Percentiles rank a stretch among this genome's conserved stretches.
Conservation (phyloP, 2,888 invertebrate genomes). For the Periphyllus acericola region DNA sequence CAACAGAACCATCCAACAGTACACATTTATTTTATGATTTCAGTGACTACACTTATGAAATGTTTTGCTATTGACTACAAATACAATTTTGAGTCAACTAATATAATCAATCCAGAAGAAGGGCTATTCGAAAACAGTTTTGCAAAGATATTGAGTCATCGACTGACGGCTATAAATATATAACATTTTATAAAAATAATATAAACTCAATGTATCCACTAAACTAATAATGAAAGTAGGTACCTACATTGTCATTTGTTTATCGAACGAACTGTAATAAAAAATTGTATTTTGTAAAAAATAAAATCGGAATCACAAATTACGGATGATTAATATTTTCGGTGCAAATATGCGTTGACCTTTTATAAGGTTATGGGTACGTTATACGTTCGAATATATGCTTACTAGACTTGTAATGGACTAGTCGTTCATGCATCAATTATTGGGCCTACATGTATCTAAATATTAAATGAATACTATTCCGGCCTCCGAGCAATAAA, state of each 20-base stretch:
- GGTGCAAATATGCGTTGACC: neutral
- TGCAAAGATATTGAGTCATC: too few relatives aligned
- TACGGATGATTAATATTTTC: neutral
- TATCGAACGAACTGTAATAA: neutral
- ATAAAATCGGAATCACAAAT: neutral
- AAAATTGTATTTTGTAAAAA: neutral
- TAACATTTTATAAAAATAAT: too few relatives aligned
- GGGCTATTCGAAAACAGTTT: too few relatives aligned
- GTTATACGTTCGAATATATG: neutral
- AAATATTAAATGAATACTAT: neutral
- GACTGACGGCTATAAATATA: too few relatives aligned
- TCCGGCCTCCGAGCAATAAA: neutral
- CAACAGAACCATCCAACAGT: conserved; percentile 29
- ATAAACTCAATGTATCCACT: too few relatives aligned
- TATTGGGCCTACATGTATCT: neutral
- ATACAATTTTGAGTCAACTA: too few relatives aligned
- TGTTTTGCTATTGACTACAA: too few relatives aligned
- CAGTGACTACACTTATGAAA: neutral
- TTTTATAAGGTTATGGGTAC: neutral
- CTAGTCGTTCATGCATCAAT: neutral
- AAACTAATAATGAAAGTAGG: too few relatives aligned
- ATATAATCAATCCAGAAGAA: too few relatives aligned
- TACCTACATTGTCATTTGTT: too few relatives aligned
- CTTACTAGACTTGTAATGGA: neutral
- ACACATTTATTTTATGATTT: neutral